phyloP scores from a whole-genome alignment of 2,797 vertebrate species.

The Sebastes oblongus region DNA sequence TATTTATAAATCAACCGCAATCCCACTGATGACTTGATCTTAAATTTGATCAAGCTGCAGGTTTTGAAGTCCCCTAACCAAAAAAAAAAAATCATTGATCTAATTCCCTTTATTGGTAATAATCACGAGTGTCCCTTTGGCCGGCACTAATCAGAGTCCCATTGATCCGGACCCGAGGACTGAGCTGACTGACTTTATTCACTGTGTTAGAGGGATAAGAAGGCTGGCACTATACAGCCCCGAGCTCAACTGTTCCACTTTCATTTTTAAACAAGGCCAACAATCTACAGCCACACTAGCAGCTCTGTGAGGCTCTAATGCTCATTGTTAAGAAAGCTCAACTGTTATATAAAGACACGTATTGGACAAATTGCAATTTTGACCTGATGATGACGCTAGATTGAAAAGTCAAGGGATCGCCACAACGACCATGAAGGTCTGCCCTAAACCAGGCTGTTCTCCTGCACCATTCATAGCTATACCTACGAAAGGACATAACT shows the following conservation, averaged over 20 bases:
- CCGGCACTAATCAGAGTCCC: conserved; percentile 72
- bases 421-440: not conserved
- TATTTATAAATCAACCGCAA: conserved; percentile 97
- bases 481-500: no score
- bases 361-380: not conserved
- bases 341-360: not conserved
- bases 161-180: conserved; percentile 74
- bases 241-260: not conserved
- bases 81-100: conserved; percentile 81
- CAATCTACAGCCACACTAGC: not conserved
- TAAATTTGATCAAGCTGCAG: conserved; percentile 91
- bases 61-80: conserved; percentile 80
- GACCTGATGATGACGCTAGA: not conserved
- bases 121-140: conserved; percentile 76
- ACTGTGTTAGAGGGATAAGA: conserved; percentile 15
- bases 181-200: conserved; percentile 29
- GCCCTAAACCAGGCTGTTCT: no score
- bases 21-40: conserved; percentile 93
- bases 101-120: conserved; percentile 85
- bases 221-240: not conserved
- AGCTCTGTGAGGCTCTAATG: not conserved
- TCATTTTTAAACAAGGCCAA: not conserved
- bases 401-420: not conserved
- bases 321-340: not conserved
- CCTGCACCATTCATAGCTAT: no score